Evolutionary conservation across 2,797 vertebrate species (phyloP).

Genomic region (Darevskia nairensis): DNA sequence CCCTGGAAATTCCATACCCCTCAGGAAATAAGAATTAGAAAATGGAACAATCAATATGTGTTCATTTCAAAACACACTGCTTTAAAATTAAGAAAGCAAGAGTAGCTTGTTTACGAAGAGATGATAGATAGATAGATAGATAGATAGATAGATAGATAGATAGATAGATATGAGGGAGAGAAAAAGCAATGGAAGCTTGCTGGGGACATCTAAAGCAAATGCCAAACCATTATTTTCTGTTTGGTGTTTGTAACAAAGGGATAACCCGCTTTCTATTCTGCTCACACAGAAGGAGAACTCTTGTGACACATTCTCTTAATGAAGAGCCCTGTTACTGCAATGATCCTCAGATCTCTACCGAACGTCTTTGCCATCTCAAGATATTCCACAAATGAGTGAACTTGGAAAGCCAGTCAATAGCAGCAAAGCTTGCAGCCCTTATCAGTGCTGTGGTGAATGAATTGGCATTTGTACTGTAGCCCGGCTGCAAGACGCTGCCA

Average conservation of each 20-base stretch:
- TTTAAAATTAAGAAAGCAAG: not conserved
- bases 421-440: not conserved
- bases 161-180: not conserved
- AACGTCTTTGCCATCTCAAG: not conserved
- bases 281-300: constrained; percentile 26
- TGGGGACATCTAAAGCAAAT: not conserved
- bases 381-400: constrained; percentile 35
- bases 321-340: not conserved
- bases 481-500: not conserved
- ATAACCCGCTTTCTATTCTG: constrained; percentile 30
- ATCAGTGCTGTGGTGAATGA: constrained; percentile 20
- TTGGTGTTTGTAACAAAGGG: constrained; percentile 9
- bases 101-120: not conserved
- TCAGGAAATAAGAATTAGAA: not conserved
- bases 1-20: not conserved
- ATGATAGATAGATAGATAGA: constrained; percentile 8
- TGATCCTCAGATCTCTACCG: constrained; percentile 8
- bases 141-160: too few relatives aligned
- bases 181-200: constrained; percentile 48
- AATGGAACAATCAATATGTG: not conserved
- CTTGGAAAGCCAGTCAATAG: constrained; percentile 15
- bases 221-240: constrained; percentile 15
- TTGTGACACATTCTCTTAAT: constrained; percentile 14
- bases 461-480: constrained; percentile 18
- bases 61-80: not conserved